Conservation (phyloP, 2,797 vertebrate genomes). For the Smutsia gigantea region DNA sequence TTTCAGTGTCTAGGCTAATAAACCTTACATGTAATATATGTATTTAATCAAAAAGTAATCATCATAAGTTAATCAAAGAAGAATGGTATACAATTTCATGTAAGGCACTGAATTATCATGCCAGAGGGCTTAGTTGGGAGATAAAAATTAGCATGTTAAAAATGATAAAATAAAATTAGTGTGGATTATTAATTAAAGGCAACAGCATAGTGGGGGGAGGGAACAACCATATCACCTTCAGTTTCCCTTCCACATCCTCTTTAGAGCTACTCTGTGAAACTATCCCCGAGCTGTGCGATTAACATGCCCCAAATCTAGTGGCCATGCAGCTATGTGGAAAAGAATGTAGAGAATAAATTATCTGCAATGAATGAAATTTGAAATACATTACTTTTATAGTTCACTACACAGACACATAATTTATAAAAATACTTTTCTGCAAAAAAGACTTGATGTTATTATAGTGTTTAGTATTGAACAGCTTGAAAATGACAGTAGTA, state of each 20-base stretch:
- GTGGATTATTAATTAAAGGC: not conserved
- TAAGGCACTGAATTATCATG: conserved; percentile 17
- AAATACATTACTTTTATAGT: conserved; percentile 38
- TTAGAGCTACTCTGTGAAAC: conserved; percentile 28
- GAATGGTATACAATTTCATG: not conserved
- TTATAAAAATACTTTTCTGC: not conserved
- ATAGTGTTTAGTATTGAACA: not conserved
- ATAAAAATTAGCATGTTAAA: not conserved
- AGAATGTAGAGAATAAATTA: conserved; percentile 57
- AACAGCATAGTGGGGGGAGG: not conserved
- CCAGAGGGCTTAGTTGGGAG: not conserved
- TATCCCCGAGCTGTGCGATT: not conserved
- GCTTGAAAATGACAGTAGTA: not conserved
- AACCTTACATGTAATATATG: not conserved
- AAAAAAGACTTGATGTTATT: not conserved
- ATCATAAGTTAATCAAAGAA: not conserved
- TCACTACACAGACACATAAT: conserved; percentile 24
- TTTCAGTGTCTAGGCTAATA: not conserved
- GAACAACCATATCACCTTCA: not conserved
- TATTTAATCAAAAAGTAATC: conserved; percentile 10
- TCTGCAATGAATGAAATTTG: conserved; percentile 63
- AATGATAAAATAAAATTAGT: not conserved
- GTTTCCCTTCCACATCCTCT: not conserved
- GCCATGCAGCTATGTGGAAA: not conserved
- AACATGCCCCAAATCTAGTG: conserved; percentile 64